Percentiles rank a stretch among this genome's conserved stretches.
These are phyloP conservation scores for Leptopilina drosophilae DNA, from an alignment of 2,888 invertebrate genomes.

Conservation along the genomic window DNA sequence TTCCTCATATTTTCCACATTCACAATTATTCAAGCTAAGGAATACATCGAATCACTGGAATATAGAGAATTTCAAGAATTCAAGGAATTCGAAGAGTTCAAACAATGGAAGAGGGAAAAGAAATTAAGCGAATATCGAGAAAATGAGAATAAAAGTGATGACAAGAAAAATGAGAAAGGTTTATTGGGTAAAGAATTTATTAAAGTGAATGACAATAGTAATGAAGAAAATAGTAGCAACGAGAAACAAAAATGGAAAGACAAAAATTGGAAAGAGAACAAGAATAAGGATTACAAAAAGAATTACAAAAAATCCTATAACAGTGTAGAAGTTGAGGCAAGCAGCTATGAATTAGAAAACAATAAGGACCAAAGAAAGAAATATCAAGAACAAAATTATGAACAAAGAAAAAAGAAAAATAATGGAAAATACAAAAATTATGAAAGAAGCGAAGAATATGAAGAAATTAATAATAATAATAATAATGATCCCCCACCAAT, in stretches of 20 bases:
- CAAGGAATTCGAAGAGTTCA: constrained; percentile 23
- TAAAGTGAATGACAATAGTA: neutral
- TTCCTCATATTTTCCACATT: neutral
- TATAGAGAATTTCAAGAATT: constrained; percentile 15
- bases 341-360: neutral
- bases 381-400: neutral
- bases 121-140: neutral
- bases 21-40: neutral
- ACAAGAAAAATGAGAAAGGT: neutral
- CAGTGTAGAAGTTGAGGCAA: neutral
- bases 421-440: neutral
- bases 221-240: neutral
- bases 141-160: neutral
- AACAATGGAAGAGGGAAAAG: constrained; percentile 23
- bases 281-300: neutral
- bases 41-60: neutral
- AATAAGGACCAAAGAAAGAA: no score
- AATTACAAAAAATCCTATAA: neutral
- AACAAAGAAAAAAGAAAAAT: neutral
- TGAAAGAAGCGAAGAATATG: neutral
- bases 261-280: neutral
- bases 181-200: neutral
- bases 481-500: constrained; percentile 80
- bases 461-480: neutral
- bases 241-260: neutral